A percentile compares a stretch with the other conserved stretches of the same genome.
Conservation (phyloP, 64 coral and sea anemone species). For the Pocillopora verrucosa region DNA sequence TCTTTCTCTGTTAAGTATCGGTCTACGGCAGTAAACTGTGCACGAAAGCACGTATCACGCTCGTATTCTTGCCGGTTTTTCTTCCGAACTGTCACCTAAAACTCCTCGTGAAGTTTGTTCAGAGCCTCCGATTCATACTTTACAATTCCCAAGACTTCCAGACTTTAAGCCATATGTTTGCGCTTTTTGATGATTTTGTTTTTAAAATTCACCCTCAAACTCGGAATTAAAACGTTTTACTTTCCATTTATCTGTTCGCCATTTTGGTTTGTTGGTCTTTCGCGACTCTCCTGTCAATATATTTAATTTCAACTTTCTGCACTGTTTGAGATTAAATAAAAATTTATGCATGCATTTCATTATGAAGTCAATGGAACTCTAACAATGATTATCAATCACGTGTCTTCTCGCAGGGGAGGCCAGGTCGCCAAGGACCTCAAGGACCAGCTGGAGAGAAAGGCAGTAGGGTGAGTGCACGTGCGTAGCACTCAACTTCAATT, state of each 20-base stretch:
- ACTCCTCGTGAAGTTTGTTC: background rate
- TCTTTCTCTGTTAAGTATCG: conserved; percentile 3
- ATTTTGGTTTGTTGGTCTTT: too few relatives aligned
- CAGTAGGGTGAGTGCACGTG: conserved; percentile 47
- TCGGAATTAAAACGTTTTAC: background rate
- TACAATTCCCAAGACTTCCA: background rate
- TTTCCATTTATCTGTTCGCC: too few relatives aligned
- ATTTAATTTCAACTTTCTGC: too few relatives aligned
- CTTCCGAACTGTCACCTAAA: background rate
- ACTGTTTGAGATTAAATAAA: too few relatives aligned
- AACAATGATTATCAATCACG: background rate
- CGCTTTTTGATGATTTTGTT: background rate
- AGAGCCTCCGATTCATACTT: background rate
- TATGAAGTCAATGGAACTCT: too few relatives aligned
- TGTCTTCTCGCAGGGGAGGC: conserved; percentile 39
- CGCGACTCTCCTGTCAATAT: too few relatives aligned
- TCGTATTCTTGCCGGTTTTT: background rate
- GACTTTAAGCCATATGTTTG: background rate
- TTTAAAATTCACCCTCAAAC: background rate
- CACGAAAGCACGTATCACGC: background rate
- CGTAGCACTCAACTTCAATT: too few relatives aligned
- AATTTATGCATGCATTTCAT: too few relatives aligned
- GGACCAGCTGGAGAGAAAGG: conserved; percentile 62
- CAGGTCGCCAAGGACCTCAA: conserved; percentile 48
- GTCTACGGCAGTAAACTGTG: background rate